Percentiles rank a stretch among this genome's conserved stretches.
Evolutionary conservation across 2,113 vertebrate genomes (phyloP).

Genomic region (Sceloporus undulatus): DNA sequence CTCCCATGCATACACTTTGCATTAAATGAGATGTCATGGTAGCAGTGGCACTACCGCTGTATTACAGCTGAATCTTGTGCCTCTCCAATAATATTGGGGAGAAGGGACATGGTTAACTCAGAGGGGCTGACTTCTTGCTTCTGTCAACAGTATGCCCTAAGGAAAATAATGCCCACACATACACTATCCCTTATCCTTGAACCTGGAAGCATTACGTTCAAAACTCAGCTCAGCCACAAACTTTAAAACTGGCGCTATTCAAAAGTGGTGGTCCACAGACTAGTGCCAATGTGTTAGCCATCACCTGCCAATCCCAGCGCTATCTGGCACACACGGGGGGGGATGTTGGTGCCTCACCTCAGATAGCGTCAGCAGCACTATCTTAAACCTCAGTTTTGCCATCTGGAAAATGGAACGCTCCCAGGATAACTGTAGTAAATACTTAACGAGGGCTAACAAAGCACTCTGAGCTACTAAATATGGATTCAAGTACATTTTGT

Average conservation of each 20-base stretch:
- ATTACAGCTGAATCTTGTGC: neutral
- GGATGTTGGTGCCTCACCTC: too few species aligned
- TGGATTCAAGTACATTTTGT: neutral
- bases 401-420: conserved; percentile 1
- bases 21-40: conserved; percentile 11
- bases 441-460: neutral
- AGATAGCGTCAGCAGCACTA: too few species aligned
- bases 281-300: too few species aligned
- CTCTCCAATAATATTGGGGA: neutral
- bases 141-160: neutral
- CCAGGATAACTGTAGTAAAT: neutral
- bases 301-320: too few species aligned
- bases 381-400: neutral
- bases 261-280: too few species aligned
- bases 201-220: conserved; percentile 11
- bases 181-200: neutral
- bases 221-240: neutral
- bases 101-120: neutral
- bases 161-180: neutral
- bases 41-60: neutral
- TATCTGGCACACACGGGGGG: too few species aligned
- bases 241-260: neutral
- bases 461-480: neutral
- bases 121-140: neutral
- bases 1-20: neutral